These are phyloP conservation scores for Bugula neritina DNA, from an alignment of 2,888 invertebrate genomes.

Conservation along the genomic window DNA sequence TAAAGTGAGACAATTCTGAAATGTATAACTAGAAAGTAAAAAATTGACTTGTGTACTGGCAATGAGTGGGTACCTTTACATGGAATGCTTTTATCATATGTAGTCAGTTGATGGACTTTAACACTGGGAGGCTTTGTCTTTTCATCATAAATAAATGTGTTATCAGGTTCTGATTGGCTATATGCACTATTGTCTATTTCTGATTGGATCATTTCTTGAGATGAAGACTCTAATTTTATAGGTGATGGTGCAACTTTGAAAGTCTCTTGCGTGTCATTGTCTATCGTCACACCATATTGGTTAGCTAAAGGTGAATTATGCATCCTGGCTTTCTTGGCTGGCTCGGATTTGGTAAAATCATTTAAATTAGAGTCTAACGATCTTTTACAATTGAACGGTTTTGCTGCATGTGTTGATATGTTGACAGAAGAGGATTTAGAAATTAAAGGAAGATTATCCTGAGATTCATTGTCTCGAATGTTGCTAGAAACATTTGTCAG, in stretches of 20 bases:
- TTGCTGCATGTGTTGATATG: neutral
- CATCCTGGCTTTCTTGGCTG: neutral
- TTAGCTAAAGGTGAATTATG: neutral
- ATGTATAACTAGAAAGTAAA: neutral
- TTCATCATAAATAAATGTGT: neutral
- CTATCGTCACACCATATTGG: neutral
- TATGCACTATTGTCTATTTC: neutral
- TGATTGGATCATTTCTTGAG: neutral
- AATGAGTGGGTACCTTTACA: constrained; percentile 26
- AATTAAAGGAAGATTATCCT: neutral
- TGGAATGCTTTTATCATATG: constrained; percentile 25
- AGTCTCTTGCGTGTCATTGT: neutral
- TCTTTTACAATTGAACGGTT: neutral
- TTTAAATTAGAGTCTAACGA: constrained; percentile 9
- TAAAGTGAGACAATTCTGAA: neutral
- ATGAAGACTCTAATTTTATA: neutral
- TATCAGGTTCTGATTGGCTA: neutral
- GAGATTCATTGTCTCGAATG: neutral
- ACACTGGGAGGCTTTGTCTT: neutral
- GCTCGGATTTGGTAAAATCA: constrained; percentile 4
- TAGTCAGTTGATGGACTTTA: constrained; percentile 7
- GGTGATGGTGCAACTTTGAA: neutral
- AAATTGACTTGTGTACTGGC: too few species aligned
- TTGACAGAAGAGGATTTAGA: neutral
- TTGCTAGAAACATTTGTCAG: neutral